phyloP scores from a whole-genome alignment of 1,140 invertebrate species.

The Wiebesia pumilae region DNA sequence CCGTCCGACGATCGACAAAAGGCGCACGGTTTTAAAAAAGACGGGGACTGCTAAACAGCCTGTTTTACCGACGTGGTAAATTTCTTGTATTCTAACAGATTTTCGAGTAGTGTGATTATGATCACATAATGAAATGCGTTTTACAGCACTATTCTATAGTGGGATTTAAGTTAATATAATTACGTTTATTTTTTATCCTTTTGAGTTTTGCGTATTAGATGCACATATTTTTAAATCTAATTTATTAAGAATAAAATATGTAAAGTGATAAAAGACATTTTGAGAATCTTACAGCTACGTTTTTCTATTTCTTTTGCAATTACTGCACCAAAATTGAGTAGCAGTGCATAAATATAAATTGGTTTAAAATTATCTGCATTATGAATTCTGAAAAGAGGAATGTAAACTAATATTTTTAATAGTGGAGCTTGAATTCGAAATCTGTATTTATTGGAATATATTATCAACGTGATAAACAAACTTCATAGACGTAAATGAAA shows the following conservation, averaged over 20 bases:
- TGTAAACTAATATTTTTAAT: too few relatives aligned
- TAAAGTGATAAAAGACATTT: neutral
- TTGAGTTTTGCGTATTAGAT: neutral
- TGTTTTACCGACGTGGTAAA: constrained; percentile 26
- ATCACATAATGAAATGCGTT: neutral
- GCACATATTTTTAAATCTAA: neutral
- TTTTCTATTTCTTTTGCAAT: neutral
- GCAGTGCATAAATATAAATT: too few relatives aligned
- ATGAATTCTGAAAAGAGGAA: too few relatives aligned
- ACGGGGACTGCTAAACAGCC: neutral
- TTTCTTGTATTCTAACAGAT: neutral
- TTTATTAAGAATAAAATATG: neutral
- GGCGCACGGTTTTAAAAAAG: neutral
- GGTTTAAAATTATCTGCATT: too few relatives aligned
- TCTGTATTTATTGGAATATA: too few relatives aligned
- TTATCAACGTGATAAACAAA: too few relatives aligned
- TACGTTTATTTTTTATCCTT: neutral
- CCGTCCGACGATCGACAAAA: constrained; percentile 41
- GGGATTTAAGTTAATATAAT: neutral
- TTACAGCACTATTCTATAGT: neutral
- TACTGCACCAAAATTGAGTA: too few relatives aligned
- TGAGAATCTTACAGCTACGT: neutral
- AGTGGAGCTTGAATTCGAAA: too few relatives aligned
- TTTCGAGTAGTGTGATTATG: neutral
- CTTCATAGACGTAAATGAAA: neutral